A percentile compares a stretch with the other conserved stretches of the same genome.
Evolutionary conservation across 2,113 vertebrate species (phyloP).

Genomic region (Anguilla rostrata): DNA sequence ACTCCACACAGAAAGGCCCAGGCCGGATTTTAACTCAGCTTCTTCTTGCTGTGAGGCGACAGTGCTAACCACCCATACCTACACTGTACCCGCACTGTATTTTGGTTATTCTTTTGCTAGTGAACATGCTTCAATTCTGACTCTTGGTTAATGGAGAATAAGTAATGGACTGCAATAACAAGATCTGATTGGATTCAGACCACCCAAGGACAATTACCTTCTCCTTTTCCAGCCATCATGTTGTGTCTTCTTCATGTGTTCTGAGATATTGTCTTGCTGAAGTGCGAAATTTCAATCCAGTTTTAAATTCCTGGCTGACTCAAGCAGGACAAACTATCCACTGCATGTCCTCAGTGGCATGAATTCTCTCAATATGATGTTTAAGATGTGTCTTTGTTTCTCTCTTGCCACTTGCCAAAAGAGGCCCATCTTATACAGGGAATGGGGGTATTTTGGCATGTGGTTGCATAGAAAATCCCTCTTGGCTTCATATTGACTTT

Average conservation of each 20-base stretch:
- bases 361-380: neutral
- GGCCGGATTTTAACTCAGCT: too few species aligned
- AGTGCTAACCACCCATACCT: too few species aligned
- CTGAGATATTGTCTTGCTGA: neutral
- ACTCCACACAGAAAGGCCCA: too few species aligned
- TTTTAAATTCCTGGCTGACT: neutral
- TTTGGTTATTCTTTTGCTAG: too few species aligned
- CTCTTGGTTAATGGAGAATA: too few species aligned
- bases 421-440: neutral
- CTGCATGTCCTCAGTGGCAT: neutral
- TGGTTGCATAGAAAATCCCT: neutral
- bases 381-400: neutral
- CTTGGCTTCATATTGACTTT: neutral
- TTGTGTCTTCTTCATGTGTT: neutral
- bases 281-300: neutral
- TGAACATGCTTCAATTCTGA: too few species aligned
- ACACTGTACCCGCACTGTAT: too few species aligned
- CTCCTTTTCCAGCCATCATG: too few species aligned
- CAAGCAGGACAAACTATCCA: neutral
- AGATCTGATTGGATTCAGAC: too few species aligned
- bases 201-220: too few species aligned
- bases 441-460: neutral
- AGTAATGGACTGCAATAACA: too few species aligned
- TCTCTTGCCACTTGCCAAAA: neutral
- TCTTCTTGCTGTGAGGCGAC: too few species aligned